These are phyloP conservation scores for Ammospiza caudacuta DNA, from an alignment of 2,113 vertebrate species.

Conservation along the genomic window DNA sequence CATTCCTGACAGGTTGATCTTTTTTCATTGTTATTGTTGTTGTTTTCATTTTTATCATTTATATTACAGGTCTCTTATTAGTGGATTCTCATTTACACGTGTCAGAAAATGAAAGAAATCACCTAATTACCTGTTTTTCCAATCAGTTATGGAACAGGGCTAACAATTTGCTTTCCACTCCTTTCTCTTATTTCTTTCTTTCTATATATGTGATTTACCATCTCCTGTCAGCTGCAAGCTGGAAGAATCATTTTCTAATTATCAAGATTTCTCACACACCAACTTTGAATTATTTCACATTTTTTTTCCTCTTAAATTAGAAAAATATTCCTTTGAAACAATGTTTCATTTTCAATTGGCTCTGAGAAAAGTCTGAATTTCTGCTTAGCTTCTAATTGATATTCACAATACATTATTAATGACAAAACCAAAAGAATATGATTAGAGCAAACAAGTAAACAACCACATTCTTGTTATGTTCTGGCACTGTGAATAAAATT, in stretches of 20 bases:
- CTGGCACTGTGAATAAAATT: neutral
- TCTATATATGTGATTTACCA: constrained; percentile 31
- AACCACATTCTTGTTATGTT: neutral
- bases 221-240: constrained; percentile 22
- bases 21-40: neutral
- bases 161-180: constrained; percentile 38
- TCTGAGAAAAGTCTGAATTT: constrained; percentile 8
- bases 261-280: constrained; percentile 39
- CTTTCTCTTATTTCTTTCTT: constrained; percentile 2
- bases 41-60: constrained; percentile 50
- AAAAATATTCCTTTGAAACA: constrained; percentile 10
- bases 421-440: neutral
- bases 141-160: constrained; percentile 4
- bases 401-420: constrained; percentile 52
- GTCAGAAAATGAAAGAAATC: constrained; percentile 69
- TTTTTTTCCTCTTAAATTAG: neutral
- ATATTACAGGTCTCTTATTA: constrained; percentile 54
- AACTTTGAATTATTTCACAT: neutral
- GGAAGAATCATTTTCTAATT: constrained; percentile 68
- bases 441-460: constrained; percentile 52
- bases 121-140: constrained; percentile 65
- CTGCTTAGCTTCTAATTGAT: constrained; percentile 42
- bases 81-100: constrained; percentile 63
- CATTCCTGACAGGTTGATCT: neutral
- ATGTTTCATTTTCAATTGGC: constrained; percentile 27